Conservation (phyloP, 1,140 invertebrate species). For the Diprion similis region DNA sequence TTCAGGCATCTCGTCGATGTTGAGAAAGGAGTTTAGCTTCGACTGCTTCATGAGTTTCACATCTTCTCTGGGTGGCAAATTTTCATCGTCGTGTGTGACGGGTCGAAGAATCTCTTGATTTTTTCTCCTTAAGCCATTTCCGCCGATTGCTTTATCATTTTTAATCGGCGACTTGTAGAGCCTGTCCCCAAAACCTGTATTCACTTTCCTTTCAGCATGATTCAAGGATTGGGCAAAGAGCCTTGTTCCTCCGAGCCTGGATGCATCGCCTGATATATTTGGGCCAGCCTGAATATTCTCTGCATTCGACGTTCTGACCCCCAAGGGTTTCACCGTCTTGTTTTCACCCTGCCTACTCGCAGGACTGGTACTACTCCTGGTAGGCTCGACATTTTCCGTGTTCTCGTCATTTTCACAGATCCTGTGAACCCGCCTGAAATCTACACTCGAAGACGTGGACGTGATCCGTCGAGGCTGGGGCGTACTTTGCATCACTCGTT, state of each 20-base stretch:
- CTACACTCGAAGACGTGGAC: not conserved
- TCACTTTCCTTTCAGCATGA: not conserved
- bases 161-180: not conserved
- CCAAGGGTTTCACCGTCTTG: not conserved
- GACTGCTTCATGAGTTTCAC: slow-evolving; percentile 37
- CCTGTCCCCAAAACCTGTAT: not conserved
- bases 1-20: slow-evolving; percentile 40
- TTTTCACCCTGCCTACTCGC: too few species aligned
- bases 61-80: slow-evolving; percentile 7
- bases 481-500: slow-evolving; percentile 47
- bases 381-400: not conserved
- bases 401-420: not conserved
- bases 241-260: not conserved
- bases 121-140: too few species aligned
- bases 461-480: slow-evolving; percentile 34
- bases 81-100: not conserved
- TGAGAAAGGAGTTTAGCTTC: slow-evolving; percentile 46
- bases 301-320: not conserved
- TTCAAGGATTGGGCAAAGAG: too few species aligned
- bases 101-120: too few species aligned
- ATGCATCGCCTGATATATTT: not conserved
- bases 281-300: not conserved
- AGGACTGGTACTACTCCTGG: not conserved
- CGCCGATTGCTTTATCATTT: too few species aligned
- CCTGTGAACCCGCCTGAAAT: not conserved